Percentiles rank a stretch among this genome's conserved stretches.
Conservation (phyloP, 2,888 invertebrate species). For the Nomada lathburiana region DNA sequence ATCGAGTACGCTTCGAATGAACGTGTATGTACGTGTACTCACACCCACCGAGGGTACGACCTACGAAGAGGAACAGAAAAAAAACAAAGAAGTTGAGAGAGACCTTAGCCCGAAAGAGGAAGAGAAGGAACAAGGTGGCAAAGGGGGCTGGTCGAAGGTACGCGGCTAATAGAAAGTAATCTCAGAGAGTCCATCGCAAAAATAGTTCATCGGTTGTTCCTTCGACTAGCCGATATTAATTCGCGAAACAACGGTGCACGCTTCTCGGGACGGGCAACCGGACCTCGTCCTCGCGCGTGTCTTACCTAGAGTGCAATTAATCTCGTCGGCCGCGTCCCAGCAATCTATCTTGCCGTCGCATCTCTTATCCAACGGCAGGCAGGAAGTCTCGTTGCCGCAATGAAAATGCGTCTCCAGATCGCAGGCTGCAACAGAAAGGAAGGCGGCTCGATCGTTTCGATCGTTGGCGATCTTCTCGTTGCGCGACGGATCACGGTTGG, state of each 20-base stretch:
- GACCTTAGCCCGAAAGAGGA: constrained; percentile 27
- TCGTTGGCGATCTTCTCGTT: constrained; percentile 11
- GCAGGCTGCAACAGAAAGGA: constrained; percentile 86
- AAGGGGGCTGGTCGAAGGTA: not conserved
- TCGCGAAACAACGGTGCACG: constrained; percentile 1
- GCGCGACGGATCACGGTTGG: no score
- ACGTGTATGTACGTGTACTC: constrained; percentile 75
- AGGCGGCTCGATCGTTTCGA: constrained; percentile 2
- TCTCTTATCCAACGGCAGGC: constrained; percentile 88
- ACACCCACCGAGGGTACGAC: constrained; percentile 80
- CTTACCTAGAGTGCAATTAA: constrained; percentile 89
- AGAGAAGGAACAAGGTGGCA: not conserved
- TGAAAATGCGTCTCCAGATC: constrained; percentile 89
- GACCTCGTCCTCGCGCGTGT: constrained; percentile 29
- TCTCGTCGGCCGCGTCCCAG: constrained; percentile 92
- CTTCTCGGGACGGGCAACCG: constrained; percentile 12
- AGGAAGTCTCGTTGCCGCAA: constrained; percentile 90
- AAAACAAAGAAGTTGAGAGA: constrained; percentile 50
- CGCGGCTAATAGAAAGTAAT: not conserved
- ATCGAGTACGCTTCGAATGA: constrained; percentile 43
- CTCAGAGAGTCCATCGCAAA: not conserved
- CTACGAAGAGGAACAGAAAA: constrained; percentile 74
- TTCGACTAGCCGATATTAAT: constrained; percentile 29
- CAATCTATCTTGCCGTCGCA: constrained; percentile 91
- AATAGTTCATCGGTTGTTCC: not conserved